A percentile compares a stretch with the other conserved stretches of the same genome.
phyloP scores from a whole-genome alignment of 2,888 invertebrate genomes.

The Diarsia mendica region DNA sequence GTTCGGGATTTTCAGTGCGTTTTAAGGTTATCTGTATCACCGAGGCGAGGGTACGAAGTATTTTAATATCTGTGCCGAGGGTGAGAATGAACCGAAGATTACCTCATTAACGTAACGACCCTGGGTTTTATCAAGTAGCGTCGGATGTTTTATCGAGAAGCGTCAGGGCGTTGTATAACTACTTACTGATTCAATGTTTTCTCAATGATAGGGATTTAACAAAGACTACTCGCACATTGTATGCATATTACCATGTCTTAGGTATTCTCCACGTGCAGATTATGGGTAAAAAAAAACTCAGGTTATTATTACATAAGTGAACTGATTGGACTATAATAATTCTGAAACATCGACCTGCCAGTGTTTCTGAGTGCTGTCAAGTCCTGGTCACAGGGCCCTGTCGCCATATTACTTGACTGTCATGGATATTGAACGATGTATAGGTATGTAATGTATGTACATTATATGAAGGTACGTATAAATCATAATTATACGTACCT shows the following conservation, averaged over 20 bases:
- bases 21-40: slow-evolving; percentile 22
- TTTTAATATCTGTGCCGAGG: no score
- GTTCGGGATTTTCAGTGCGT: neutral
- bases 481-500: no score
- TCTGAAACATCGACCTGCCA: neutral
- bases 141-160: neutral
- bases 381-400: no score
- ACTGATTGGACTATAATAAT: neutral
- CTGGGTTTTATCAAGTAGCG: slow-evolving; percentile 4
- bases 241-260: neutral
- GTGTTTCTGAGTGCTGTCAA: neutral
- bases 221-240: neutral
- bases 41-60: no score
- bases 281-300: neutral
- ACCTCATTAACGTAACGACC: neutral
- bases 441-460: no score
- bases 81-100: slow-evolving; percentile 8
- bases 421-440: neutral
- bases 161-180: neutral
- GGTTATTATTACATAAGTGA: no score
- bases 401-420: neutral
- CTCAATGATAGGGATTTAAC: neutral
- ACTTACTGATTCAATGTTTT: neutral
- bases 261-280: neutral
- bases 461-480: no score